These are phyloP conservation scores for Ceramica pisi DNA, from an alignment of 2,888 invertebrate genomes.

Conservation along the genomic window DNA sequence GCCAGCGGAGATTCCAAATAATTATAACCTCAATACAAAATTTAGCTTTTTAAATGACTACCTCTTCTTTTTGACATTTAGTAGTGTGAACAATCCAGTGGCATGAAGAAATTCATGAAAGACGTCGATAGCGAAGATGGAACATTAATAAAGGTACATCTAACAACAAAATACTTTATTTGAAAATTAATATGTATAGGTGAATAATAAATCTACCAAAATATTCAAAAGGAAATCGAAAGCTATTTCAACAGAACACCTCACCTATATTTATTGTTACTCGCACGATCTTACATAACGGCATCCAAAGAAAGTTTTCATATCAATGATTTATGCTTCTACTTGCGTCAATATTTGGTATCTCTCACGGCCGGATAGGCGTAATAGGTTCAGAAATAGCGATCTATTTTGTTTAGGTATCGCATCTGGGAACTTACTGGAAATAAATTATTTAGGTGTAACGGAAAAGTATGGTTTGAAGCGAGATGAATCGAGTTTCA, in stretches of 20 bases:
- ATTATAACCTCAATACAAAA: no score
- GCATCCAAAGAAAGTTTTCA: constrained; percentile 65
- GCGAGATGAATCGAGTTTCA: neutral
- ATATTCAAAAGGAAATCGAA: neutral
- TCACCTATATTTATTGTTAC: constrained; percentile 52
- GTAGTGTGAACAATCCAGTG: no score
- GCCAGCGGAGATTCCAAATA: no score
- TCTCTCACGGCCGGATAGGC: constrained; percentile 65
- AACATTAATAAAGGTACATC: neutral
- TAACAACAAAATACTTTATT: neutral
- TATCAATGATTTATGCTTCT: constrained; percentile 71
- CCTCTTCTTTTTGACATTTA: neutral
- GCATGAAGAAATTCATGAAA: neutral
- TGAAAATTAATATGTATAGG: neutral
- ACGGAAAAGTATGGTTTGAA: constrained; percentile 15
- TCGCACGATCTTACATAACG: constrained; percentile 55
- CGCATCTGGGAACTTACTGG: constrained; percentile 32
- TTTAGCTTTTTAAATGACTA: neutral
- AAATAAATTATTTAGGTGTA: constrained; percentile 50
- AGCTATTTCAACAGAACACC: constrained; percentile 30
- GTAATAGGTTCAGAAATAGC: constrained; percentile 63
- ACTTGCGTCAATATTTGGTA: constrained; percentile 73
- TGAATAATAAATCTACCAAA: neutral
- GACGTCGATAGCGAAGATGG: neutral
- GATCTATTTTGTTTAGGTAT: constrained; percentile 56